Base-by-base conservation (phyloP, 2,113 vertebrate genomes). In the Pycnonotus jocosus region DNA sequence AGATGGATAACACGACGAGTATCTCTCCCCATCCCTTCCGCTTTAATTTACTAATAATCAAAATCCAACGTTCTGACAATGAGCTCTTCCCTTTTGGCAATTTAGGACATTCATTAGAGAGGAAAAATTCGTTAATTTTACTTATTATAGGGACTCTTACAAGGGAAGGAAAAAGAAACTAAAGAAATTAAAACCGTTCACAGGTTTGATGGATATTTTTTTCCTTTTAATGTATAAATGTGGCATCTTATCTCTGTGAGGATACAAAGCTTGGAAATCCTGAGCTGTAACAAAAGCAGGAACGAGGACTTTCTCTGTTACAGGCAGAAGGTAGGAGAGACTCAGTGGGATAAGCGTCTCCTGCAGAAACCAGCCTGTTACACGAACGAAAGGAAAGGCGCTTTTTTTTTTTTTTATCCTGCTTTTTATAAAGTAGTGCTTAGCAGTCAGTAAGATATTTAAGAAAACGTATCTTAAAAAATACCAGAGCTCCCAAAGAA, bases 21-120 rank as follows among this genome's bases (percentile, higher is more conserved):
- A 64, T 95, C 96, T 92, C 93, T 88, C n/a, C 86, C 68, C 77
- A 64, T 83, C 57, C 35, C 44, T 87, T 86, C 74, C 81, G 89
- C 76, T 91, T 91, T 95, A 93, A 97, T 88, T 94, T 91, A 91
- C 69, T 95, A 88, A 93, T 94, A 96, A 97, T 95, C 95, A 94
- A 98, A 98, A 96, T 47, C 25, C 65, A 91, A 10, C 48, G 5
- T 90, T 95, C 96, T 97, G 92, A 87, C 94, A 90, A 96, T 4
- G 30, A 94, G 60, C 70, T 97, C 86, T 92, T 51, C 91, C 77
- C 84, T 97, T 97, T 90, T 94, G 84, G 91, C 53, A 95, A 81
- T 96, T 94, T 94, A 97, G 87, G 92, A 97, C 86, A 96, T 96
- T 95, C 90, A 89, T 93, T 90, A 95, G 93, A 90, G 94, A 94